These are phyloP conservation scores for Lordiphosa mommai DNA, from an alignment of 1,140 invertebrate genomes.

Conservation along the genomic window DNA sequence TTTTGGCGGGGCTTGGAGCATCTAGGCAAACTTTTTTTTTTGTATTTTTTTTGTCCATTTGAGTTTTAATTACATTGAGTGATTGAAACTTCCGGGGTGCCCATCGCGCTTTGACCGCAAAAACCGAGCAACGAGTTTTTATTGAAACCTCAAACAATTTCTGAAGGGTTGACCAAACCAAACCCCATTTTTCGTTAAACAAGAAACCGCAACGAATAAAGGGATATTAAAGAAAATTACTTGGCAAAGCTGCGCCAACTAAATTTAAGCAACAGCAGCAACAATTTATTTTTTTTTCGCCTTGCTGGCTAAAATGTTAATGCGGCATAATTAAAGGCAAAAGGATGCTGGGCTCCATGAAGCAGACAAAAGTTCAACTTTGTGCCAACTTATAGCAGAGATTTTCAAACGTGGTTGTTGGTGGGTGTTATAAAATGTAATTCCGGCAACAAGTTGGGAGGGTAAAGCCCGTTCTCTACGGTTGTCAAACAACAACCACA, in stretches of 20 bases:
- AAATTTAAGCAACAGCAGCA: constrained; percentile 43
- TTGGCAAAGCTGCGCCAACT: constrained; percentile 45
- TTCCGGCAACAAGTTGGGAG: constrained; percentile 29
- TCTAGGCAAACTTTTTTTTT: too few relatives aligned
- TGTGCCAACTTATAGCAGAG: too few relatives aligned
- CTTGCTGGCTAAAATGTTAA: constrained; percentile 62
- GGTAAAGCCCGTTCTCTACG: not conserved
- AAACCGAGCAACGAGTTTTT: constrained; percentile 10
- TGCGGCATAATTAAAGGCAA: constrained; percentile 56
- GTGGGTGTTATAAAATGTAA: constrained; percentile 24
- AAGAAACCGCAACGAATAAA: constrained; percentile 12
- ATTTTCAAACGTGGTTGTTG: not conserved
- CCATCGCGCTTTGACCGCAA: constrained; percentile 4
- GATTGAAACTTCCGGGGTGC: constrained; percentile 29
- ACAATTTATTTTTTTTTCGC: constrained; percentile 57
- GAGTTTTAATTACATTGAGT: constrained; percentile 56
- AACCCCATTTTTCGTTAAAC: not conserved
- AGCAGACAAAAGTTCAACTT: too few relatives aligned
- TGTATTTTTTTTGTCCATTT: too few relatives aligned
- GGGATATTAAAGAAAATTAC: constrained; percentile 46
- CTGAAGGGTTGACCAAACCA: not conserved
- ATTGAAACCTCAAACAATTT: constrained; percentile 45
- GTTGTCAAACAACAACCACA: not conserved
- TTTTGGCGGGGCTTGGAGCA: too few relatives aligned
- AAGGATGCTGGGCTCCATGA: too few relatives aligned